phyloP scores from a whole-genome alignment of 2,797 vertebrate species.

The Buceros bicornis region DNA sequence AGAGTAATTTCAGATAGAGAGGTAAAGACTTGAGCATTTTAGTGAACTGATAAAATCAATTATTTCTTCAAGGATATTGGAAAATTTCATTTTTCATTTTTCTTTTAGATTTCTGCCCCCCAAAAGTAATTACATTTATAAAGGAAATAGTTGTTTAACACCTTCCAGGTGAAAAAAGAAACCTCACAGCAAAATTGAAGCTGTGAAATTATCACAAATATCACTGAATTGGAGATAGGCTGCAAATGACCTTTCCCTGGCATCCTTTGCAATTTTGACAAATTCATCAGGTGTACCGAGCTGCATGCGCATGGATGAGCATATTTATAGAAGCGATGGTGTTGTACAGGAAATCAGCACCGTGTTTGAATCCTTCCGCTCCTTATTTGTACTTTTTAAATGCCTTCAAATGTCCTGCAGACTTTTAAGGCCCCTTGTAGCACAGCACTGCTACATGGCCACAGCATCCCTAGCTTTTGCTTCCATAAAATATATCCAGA shows the following conservation, averaged over 20 bases:
- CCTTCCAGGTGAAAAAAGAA: not conserved
- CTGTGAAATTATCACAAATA: not conserved
- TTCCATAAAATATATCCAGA: constrained; percentile 22
- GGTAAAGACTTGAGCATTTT: not conserved
- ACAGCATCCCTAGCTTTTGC: not conserved
- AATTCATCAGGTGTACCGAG: not conserved
- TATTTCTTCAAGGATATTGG: not conserved
- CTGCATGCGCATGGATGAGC: not conserved
- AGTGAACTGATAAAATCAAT: not conserved
- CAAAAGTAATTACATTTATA: not conserved
- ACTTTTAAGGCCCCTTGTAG: not conserved
- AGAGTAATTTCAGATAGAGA: constrained; percentile 20
- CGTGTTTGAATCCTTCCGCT: not conserved
- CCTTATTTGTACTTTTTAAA: not conserved
- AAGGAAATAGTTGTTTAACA: not conserved
- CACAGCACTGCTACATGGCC: rapidly evolving
- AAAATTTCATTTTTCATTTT: constrained; percentile 5
- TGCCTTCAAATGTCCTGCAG: not conserved
- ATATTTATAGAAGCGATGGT: not conserved
- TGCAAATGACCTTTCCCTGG: constrained; percentile 14
- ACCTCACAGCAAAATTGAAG: not conserved
- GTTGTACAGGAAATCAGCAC: not conserved
- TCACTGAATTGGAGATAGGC: not conserved
- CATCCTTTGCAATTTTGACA: not conserved
- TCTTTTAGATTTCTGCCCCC: not conserved